These are phyloP conservation scores for Noctua pronuba DNA, from an alignment of 2,888 invertebrate species.

Conservation along the genomic window DNA sequence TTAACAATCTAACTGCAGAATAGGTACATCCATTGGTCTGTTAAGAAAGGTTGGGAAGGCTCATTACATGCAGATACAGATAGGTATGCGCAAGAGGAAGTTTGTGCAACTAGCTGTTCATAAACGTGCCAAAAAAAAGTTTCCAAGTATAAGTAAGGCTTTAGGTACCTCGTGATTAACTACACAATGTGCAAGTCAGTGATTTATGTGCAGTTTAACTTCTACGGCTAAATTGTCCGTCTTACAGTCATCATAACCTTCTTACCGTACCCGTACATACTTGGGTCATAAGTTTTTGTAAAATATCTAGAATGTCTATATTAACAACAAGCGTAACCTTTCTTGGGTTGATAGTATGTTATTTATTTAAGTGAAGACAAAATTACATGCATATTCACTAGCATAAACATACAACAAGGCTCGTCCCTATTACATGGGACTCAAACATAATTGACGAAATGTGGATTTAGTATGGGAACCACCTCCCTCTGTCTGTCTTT, in stretches of 20 bases:
- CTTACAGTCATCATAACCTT: slow-evolving; percentile 17
- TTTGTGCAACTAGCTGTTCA: background rate
- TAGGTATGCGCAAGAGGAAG: background rate
- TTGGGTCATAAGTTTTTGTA: slow-evolving; percentile 15
- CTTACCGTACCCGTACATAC: background rate
- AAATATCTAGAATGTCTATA: background rate
- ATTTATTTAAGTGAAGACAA: background rate
- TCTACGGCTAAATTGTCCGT: background rate
- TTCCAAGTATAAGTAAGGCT: background rate
- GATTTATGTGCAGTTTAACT: background rate
- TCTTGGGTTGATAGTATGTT: background rate
- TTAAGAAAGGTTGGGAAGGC: background rate
- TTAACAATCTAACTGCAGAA: slow-evolving; percentile 1
- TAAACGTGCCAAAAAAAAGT: background rate
- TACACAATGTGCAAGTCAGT: slow-evolving; percentile 28
- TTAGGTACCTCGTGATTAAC: background rate
- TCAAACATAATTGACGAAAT: background rate
- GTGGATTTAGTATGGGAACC: background rate
- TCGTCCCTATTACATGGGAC: background rate
- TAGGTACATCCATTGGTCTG: background rate
- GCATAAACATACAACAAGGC: too few relatives aligned
- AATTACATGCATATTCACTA: too few relatives aligned
- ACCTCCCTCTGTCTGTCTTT: background rate
- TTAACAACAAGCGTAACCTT: background rate
- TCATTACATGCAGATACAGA: background rate